Base-by-base conservation (phyloP, 2,888 invertebrate species). In the Aplocera efformata region DNA sequence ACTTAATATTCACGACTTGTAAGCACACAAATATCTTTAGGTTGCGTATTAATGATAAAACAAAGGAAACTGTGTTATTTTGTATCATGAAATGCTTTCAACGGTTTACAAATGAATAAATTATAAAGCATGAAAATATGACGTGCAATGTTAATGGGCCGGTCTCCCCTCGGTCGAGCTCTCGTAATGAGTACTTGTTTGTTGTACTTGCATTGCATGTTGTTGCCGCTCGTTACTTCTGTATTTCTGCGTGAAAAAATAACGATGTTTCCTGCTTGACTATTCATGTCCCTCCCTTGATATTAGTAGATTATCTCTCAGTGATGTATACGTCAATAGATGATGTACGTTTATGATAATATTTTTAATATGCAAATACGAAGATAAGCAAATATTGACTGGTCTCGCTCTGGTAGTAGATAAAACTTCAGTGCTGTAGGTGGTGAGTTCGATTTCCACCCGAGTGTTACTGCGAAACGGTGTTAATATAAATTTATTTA, bases 241-340 rank as follows among this genome's bases (percentile, higher is more conserved):
- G 57, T 59, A 62, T 57, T 51, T 44, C 55, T 47, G 47, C 55
- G 56, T 60, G 31, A 62, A 66, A 68, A 63, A 60, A 67, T 61
- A 63, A 60, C 56, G 62, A 67, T 56, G 51, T 58, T 57, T 53
- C 46, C 46, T 50, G 59, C 53, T 54, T 36, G 36, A 36, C 32
- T 28, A 13, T 34, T 41, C 10, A 57, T 60, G 13, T 21, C 31
- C 17, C 27, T 57, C 60, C 17, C 13, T 26, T 26, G 26, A 13
- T 27, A 8, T 30, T 1, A 24, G 25, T 1, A 8, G 9, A 30
- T 30, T 30, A 30, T 20, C 21, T 21, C 9, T 3, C 8, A 8
- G 30, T 7, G 29, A 11, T 1, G 4, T 2, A 5, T 28, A 26
- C 7, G 10, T 20, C 1, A 17, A 17, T 17, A 17, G 3, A 3